phyloP scores from a whole-genome alignment of 2,113 vertebrate species.

The Thymallus thymallus region DNA sequence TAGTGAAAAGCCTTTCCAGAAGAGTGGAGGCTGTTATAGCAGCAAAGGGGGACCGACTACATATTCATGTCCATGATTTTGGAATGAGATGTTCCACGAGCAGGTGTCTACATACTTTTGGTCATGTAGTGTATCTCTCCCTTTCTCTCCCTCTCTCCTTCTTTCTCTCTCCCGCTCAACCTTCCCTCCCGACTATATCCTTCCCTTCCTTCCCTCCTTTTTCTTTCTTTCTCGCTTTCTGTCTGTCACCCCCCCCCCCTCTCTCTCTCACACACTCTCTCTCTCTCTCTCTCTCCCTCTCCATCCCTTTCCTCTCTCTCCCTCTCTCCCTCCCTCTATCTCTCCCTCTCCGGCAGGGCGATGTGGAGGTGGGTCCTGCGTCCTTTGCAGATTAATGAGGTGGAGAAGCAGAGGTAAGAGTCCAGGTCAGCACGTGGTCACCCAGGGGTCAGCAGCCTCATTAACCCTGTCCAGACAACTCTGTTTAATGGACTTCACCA shows the following conservation, averaged over 20 bases:
- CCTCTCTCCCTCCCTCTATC: not conserved
- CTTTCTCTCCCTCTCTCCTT: conserved; percentile 3
- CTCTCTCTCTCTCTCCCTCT: conserved; percentile 4
- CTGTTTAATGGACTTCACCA: conserved; percentile 42
- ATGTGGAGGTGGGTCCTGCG: conserved; percentile 28
- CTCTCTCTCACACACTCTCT: conserved; percentile 4
- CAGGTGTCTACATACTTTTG: no score
- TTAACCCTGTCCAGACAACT: conserved; percentile 55
- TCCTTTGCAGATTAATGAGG: conserved; percentile 58
- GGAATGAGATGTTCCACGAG: no score
- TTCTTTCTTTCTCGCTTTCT: not conserved
- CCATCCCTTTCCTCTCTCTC: not conserved
- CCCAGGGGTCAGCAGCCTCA: conserved; percentile 40
- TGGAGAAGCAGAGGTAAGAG: conserved; percentile 33
- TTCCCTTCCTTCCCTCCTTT: not conserved
- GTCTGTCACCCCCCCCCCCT: not conserved
- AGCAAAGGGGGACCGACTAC: no score
- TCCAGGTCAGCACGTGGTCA: conserved; percentile 36
- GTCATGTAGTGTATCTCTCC: no score
- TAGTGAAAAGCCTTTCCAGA: no score
- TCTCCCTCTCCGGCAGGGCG: not conserved
- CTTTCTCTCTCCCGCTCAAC: not conserved
- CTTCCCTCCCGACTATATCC: not conserved
- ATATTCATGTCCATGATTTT: no score
- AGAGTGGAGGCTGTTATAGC: no score